These are phyloP conservation scores for Sclerurus mexicanus DNA, from an alignment of 2,113 vertebrate genomes.

Conservation along the genomic window DNA sequence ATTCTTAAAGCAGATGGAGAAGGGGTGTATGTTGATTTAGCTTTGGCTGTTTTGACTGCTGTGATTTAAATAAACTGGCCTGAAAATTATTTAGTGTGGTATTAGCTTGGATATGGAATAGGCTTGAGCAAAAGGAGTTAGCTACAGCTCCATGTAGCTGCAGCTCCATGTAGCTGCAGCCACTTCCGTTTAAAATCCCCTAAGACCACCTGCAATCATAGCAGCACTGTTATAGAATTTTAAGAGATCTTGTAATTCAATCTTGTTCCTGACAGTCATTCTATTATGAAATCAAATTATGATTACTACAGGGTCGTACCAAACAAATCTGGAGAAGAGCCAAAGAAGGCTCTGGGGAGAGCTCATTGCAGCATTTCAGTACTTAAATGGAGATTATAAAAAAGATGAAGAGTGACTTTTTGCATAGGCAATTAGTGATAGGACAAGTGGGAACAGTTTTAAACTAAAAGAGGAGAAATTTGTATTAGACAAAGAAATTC, in stretches of 20 bases:
- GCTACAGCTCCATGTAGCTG: neutral
- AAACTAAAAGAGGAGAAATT: neutral
- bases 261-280: neutral
- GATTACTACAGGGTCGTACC: neutral
- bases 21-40: neutral
- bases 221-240: neutral
- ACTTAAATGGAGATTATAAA: neutral
- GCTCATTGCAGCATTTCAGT: neutral
- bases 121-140: neutral
- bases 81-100: neutral
- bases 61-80: conserved; percentile 4
- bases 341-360: neutral
- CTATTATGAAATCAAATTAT: neutral
- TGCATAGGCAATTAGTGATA: neutral
- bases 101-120: neutral
- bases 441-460: neutral
- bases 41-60: neutral
- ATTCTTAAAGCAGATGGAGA: neutral
- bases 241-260: neutral
- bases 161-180: neutral
- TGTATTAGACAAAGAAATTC: neutral
- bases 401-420: accelerated
- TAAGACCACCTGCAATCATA: neutral
- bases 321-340: neutral
- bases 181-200: neutral